Evolutionary conservation across 2,113 vertebrate genomes (phyloP), one percentile per base, ranked within the genome.

Genomic region (Enhydra lutris): DNA sequence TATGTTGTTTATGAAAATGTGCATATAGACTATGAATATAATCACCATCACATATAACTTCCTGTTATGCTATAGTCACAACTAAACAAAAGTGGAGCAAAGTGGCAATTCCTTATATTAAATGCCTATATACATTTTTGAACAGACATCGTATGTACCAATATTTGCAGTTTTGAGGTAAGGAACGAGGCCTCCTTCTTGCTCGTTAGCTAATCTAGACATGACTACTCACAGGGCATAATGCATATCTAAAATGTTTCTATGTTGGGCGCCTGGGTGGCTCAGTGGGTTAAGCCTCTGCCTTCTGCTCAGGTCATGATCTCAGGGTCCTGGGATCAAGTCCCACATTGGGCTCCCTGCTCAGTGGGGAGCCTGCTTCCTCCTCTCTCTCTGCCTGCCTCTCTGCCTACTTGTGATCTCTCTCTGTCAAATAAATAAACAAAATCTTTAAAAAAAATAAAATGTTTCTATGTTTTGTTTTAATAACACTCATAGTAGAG

Each of bases 401-500:
- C 45, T 45, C 45, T 47, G 45, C 45, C 45, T 47, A 47, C 45
- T 47, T 47, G 45, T 11, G 45, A 47, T 47, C 10, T 47, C 45
- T 47, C 10, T 47, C 45, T 47, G 45, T 47, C 45, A 47, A 47
- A 47, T 47, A 47, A 47, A 47, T 47, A 47, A 47, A 47, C 45
- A 47, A 47, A 47, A 47, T 9, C 45, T 47, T 47, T 11, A 10
- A 47, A 47, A 47, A 47, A 47, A 47, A 47, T 92, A 92, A 92
- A 95, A 91, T 90, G 26, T 94, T 47, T 97, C 24, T 63, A 29
- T 80, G 15, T 87, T 94, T 96, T 85, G n/a, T 89, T 96, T 95
- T 97, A 97, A 81, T 88, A 96, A 39, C 36, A 57, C 29, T 89
- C 76, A 91, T 31, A 57, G 39, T 79, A 79, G n/a, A 90, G 36